Conservation (phyloP, 2,113 vertebrate genomes). For the Halcyon malimbica region DNA sequence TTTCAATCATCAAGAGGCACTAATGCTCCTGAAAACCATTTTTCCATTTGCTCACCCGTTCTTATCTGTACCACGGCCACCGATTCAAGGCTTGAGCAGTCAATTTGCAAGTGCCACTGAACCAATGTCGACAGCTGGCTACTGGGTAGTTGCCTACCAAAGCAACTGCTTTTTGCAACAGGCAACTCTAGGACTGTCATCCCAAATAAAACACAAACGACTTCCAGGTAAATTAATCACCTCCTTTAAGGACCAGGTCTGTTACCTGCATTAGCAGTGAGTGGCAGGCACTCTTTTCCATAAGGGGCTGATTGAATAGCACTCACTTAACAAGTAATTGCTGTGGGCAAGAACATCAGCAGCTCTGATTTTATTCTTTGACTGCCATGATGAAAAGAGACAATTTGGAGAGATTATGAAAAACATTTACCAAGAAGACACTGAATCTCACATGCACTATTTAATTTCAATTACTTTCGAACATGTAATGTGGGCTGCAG, state of each 20-base stretch:
- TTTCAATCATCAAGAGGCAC: background rate
- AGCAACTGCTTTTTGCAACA: background rate
- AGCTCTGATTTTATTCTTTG: background rate
- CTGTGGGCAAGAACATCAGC: background rate
- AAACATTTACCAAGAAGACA: background rate
- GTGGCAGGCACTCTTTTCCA: background rate
- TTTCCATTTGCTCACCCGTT: background rate
- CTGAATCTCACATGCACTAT: background rate
- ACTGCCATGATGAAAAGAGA: background rate
- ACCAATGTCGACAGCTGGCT: background rate
- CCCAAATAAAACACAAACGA: background rate
- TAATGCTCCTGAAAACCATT: background rate
- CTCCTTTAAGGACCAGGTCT: background rate
- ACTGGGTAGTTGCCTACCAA: fast-evolving
- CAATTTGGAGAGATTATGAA: background rate
- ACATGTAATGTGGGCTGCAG: background rate
- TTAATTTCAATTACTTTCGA: background rate
- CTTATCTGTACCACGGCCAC: background rate
- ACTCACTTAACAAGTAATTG: background rate
- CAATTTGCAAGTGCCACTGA: background rate
- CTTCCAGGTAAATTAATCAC: background rate
- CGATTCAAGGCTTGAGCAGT: background rate
- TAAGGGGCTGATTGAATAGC: background rate
- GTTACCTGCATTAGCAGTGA: background rate
- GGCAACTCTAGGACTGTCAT: background rate